Evolutionary conservation across 2,797 vertebrate species (phyloP).

Genomic region (Platalea minor): DNA sequence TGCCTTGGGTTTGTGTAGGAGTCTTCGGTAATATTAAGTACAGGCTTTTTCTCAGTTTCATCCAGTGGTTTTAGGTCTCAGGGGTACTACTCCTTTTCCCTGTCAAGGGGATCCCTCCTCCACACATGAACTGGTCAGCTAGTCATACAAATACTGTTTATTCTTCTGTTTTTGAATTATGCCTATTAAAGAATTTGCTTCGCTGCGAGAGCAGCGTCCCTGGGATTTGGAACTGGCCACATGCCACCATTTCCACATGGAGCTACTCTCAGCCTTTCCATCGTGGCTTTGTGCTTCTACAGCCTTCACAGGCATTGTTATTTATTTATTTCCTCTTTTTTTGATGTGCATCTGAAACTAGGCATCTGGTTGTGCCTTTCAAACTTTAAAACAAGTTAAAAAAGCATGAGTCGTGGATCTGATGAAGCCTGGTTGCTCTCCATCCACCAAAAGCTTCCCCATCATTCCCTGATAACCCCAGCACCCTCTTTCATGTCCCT

Average conservation of each 20-base stretch:
- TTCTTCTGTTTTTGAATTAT: constrained; percentile 52
- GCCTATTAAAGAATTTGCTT: constrained; percentile 56
- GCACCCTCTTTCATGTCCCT: neutral
- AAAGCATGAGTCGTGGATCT: fast-evolving
- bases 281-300: neutral
- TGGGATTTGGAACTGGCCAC: constrained; percentile 44
- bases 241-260: constrained; percentile 17
- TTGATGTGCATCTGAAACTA: neutral
- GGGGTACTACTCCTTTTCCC: neutral
- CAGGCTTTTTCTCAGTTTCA: neutral
- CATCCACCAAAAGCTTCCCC: neutral
- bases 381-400: neutral
- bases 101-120: constrained; percentile 48
- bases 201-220: neutral
- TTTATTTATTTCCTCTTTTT: neutral
- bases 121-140: constrained; percentile 42
- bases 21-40: constrained; percentile 12
- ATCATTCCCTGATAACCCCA: neutral
- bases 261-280: constrained; percentile 40
- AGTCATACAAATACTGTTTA: constrained; percentile 53
- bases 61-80: constrained; percentile 34
- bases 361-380: neutral
- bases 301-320: neutral
- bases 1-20: constrained; percentile 6
- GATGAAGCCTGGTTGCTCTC: neutral